Conservation (phyloP, 2,113 vertebrate species). For the Melierax canorus region DNA sequence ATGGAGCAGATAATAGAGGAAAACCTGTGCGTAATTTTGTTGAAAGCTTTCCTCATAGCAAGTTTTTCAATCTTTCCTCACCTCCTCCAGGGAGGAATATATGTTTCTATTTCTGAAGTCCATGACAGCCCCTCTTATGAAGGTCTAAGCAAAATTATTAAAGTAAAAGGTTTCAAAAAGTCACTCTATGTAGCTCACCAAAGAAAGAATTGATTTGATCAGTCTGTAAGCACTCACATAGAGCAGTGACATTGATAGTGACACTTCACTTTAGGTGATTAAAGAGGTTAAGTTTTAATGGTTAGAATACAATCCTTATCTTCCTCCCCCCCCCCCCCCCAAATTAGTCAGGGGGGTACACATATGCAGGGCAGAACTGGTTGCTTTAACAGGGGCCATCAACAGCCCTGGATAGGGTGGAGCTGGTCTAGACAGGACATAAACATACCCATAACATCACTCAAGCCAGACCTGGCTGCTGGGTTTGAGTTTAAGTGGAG, state of each 20-base stretch:
- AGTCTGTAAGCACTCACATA: background rate
- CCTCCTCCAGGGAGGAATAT: background rate
- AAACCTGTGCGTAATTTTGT: background rate
- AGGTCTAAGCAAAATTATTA: constrained; percentile 8
- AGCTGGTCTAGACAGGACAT: background rate
- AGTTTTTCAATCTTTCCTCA: constrained; percentile 12
- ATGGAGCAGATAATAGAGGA: background rate
- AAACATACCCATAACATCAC: accelerated
- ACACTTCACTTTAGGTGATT: background rate
- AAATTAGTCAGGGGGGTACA: accelerated
- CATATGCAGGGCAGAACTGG: background rate
- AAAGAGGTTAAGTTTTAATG: background rate
- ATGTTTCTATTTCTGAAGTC: constrained; percentile 17
- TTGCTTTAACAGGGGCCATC: background rate
- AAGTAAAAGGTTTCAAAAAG: constrained; percentile 1
- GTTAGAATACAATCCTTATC: background rate
- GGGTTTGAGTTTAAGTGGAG: background rate
- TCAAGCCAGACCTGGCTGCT: background rate
- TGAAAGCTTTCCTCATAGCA: background rate
- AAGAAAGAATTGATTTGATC: background rate
- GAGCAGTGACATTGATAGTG: background rate
- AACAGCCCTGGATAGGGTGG: no score
- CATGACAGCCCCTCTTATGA: background rate
- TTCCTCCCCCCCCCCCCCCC: accelerated
- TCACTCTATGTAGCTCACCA: background rate